A percentile compares a stretch with the other conserved stretches of the same genome.
phyloP scores from a whole-genome alignment of 2,888 invertebrate genomes.

The Caenorhabditis virilis region DNA sequence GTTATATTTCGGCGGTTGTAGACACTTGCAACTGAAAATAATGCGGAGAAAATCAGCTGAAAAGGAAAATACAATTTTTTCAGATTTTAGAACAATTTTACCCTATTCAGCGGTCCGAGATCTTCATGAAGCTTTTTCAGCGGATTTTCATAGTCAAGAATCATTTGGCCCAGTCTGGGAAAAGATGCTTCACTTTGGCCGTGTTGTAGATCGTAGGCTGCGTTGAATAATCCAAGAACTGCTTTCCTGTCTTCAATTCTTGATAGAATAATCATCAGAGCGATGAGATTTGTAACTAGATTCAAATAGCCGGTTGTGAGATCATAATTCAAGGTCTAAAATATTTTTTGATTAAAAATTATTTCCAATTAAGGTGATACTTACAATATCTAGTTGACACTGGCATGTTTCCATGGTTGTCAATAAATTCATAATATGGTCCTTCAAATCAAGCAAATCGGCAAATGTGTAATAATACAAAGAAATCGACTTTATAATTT shows the following conservation, averaged over 20 bases:
- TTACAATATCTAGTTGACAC: slow-evolving; percentile 85
- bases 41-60: slow-evolving; percentile 79
- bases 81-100: slow-evolving; percentile 39
- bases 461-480: slow-evolving; percentile 98
- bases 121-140: slow-evolving; percentile 93
- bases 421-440: slow-evolving; percentile 73
- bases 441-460: slow-evolving; percentile 92
- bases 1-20: slow-evolving; percentile 87
- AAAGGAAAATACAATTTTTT: slow-evolving; percentile 5
- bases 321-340: slow-evolving; percentile 86
- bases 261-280: slow-evolving; percentile 94
- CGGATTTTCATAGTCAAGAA: slow-evolving; percentile 94
- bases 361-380: slow-evolving; percentile 41
- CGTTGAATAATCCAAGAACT: slow-evolving; percentile 89
- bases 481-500: slow-evolving; percentile 93
- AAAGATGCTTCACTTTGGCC: slow-evolving; percentile 78
- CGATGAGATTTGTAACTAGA: slow-evolving; percentile 88
- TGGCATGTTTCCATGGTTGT: slow-evolving; percentile 97
- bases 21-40: slow-evolving; percentile 85
- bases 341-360: background rate
- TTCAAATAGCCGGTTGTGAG: slow-evolving; percentile 93
- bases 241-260: slow-evolving; percentile 96
- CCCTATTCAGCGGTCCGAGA: slow-evolving; percentile 89
- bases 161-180: slow-evolving; percentile 94
- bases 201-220: slow-evolving; percentile 93